Conservation (phyloP, 2,797 vertebrate genomes). For the Leuciscus waleckii region DNA sequence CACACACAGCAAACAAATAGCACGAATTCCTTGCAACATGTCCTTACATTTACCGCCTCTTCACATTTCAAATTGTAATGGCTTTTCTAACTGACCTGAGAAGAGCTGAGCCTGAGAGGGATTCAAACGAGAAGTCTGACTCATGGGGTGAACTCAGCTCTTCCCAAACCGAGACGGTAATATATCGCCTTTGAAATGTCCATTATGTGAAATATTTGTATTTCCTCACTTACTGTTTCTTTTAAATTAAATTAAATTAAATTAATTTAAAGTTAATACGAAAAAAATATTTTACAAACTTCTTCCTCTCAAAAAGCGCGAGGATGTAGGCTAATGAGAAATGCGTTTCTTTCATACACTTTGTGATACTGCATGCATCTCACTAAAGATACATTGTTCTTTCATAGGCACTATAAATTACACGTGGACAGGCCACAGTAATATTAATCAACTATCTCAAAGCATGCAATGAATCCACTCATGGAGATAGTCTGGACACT, state of each 20-base stretch:
- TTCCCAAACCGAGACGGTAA: background rate
- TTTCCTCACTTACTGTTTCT: background rate
- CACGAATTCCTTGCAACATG: background rate
- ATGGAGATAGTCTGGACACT: slow-evolving; percentile 60
- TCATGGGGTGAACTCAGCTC: slow-evolving; percentile 1
- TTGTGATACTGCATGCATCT: background rate
- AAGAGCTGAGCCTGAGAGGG: background rate
- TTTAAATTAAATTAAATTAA: background rate
- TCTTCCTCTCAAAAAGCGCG: background rate
- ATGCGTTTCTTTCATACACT: background rate
- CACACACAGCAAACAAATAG: background rate
- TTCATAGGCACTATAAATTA: background rate
- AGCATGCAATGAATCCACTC: background rate
- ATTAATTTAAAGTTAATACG: background rate
- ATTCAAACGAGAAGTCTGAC: background rate
- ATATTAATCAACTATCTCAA: background rate
- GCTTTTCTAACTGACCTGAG: slow-evolving; percentile 4
- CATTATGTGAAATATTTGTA: background rate
- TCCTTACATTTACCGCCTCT: slow-evolving; percentile 6
- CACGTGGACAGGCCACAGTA: background rate
- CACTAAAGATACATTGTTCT: background rate
- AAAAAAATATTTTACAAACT: background rate
- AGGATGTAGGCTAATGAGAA: background rate
- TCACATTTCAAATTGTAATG: background rate
- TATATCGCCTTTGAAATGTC: background rate